A percentile compares a stretch with the other conserved stretches of the same genome.
phyloP scores from a whole-genome alignment of 2,888 invertebrate species.

The Rhagonycha lutea region DNA sequence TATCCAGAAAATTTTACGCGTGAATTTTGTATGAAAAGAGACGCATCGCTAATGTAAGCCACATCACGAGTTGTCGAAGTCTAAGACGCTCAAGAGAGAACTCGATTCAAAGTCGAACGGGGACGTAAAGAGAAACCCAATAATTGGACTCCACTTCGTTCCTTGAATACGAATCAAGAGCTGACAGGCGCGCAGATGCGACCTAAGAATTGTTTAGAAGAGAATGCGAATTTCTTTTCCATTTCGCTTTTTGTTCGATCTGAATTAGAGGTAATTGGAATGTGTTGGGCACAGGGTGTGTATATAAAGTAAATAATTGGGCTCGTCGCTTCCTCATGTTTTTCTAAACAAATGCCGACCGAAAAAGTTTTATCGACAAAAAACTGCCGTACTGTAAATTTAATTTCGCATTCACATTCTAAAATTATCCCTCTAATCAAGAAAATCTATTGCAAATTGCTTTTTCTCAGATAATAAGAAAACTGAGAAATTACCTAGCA shows the following conservation, averaged over 20 bases:
- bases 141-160: conserved; percentile 46
- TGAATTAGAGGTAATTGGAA: conserved; percentile 35
- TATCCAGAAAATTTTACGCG: conserved; percentile 18
- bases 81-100: conserved; percentile 31
- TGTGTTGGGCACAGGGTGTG: conserved; percentile 18
- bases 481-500: conserved; percentile 49
- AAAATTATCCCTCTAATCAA: conserved; percentile 25
- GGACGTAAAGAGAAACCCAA: conserved; percentile 44
- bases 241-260: conserved; percentile 28
- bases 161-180: conserved; percentile 46
- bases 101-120: conserved; percentile 33
- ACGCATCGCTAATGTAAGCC: conserved; percentile 33
- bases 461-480: conserved; percentile 40
- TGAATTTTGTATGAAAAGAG: conserved; percentile 19
- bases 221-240: conserved; percentile 39
- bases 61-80: conserved; percentile 38
- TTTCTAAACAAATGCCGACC: conserved; percentile 4
- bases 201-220: conserved; percentile 40
- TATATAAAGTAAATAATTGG: conserved; percentile 27
- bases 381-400: neutral
- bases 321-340: neutral
- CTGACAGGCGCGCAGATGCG: conserved; percentile 43
- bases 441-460: conserved; percentile 30
- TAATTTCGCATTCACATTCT: conserved; percentile 11
- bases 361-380: neutral